These are phyloP conservation scores for Barypeithes pellucidus DNA, from an alignment of 2,888 invertebrate species.

Conservation along the genomic window DNA sequence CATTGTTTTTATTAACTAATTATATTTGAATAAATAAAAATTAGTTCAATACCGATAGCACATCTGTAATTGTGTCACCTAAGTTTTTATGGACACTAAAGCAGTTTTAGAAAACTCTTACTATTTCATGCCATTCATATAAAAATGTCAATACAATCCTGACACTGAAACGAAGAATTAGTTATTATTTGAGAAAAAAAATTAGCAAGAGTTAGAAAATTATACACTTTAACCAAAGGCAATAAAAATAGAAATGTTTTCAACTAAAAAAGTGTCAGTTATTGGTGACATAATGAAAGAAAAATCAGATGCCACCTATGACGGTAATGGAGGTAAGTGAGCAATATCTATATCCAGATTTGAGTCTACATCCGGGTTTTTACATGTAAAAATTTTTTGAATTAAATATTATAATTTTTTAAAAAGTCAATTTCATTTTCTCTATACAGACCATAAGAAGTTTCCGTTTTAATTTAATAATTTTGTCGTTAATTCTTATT, in stretches of 20 bases:
- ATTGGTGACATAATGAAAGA: conserved; percentile 20
- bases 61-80: neutral
- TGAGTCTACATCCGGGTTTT: no score
- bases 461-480: no score
- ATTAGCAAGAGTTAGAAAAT: neutral
- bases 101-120: neutral
- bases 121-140: neutral
- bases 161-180: neutral
- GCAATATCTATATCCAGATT: no score
- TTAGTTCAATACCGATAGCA: neutral
- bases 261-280: neutral
- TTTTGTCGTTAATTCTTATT: no score
- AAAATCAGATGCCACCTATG: neutral
- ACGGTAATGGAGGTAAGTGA: neutral
- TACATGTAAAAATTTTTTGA: no score
- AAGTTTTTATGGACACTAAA: neutral
- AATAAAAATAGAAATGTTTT: neutral
- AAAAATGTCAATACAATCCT: neutral
- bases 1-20: neutral
- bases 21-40: neutral
- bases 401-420: no score
- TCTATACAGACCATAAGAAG: no score
- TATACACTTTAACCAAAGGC: neutral
- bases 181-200: no score
- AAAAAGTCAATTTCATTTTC: no score